Conservation (phyloP, 2,113 vertebrate species). For the Clarias gariepinus region DNA sequence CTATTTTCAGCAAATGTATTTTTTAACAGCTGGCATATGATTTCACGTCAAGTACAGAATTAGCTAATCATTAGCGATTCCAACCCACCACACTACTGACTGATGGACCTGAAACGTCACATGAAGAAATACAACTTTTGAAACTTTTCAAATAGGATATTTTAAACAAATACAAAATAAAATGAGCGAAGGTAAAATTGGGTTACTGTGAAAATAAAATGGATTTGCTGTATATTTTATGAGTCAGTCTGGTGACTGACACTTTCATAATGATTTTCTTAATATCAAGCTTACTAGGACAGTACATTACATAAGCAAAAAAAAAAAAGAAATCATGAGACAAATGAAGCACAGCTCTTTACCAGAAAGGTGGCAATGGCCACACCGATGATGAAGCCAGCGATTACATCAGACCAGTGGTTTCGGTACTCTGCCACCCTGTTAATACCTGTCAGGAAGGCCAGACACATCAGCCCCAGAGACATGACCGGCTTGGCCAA, state of each 20-base stretch:
- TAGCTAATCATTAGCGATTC: not conserved
- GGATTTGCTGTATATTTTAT: not conserved
- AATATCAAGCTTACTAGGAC: not conserved
- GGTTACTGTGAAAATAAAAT: not conserved
- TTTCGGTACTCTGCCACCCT: conserved; percentile 97
- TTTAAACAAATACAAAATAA: not conserved
- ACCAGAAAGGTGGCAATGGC: conserved; percentile 96
- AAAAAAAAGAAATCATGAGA: not conserved
- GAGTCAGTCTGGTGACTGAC: not conserved
- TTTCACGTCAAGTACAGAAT: not conserved
- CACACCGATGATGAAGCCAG: conserved; percentile 90
- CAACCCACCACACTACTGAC: not conserved
- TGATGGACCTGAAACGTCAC: not conserved
- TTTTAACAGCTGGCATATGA: not conserved
- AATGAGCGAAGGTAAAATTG: not conserved
- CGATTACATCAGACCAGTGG: conserved; percentile 98
- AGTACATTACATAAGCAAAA: not conserved
- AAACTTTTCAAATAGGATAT: not conserved
- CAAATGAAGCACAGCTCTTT: conserved; percentile 61
- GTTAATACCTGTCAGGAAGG: conserved; percentile 95
- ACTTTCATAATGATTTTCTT: not conserved
- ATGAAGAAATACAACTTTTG: not conserved
- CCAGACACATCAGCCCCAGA: conserved; percentile 90
- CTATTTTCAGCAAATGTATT: not conserved
- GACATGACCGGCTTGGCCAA: conserved; percentile 93